Evolutionary conservation across 2,113 vertebrate species (phyloP).

Genomic region (Chinchilla lanigera): DNA sequence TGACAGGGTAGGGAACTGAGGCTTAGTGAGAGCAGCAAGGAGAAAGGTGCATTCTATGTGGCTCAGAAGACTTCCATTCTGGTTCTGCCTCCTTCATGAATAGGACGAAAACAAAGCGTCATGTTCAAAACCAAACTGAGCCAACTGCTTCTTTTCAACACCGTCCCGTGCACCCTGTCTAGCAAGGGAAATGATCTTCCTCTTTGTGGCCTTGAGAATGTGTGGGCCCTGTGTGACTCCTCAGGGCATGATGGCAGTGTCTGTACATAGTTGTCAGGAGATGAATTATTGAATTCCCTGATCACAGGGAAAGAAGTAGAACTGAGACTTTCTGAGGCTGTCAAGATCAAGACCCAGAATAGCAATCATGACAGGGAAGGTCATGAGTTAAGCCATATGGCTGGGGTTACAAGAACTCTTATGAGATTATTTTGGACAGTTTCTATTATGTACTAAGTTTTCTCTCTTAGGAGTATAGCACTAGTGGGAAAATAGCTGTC

Average conservation of each 20-base stretch:
- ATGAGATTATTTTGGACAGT: background rate
- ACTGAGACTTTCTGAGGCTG: background rate
- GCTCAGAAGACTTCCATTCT: background rate
- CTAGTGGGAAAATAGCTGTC: background rate
- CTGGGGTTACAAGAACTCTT: background rate
- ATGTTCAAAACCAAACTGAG: background rate
- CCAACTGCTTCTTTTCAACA: background rate
- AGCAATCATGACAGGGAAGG: background rate
- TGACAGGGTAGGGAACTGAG: too few species aligned
- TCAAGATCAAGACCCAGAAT: background rate
- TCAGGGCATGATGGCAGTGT: background rate
- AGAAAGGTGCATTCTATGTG: too few species aligned
- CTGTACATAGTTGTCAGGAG: background rate
- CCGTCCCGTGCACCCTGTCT: rapidly evolving
- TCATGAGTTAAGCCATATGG: background rate
- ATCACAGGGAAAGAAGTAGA: background rate
- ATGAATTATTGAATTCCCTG: background rate
- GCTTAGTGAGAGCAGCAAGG: background rate
- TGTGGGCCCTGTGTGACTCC: background rate
- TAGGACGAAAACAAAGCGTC: background rate
- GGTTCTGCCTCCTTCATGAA: background rate
- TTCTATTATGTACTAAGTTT: background rate
- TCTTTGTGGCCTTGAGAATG: background rate
- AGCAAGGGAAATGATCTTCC: background rate
- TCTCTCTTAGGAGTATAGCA: background rate